Base-by-base conservation (phyloP, 2,888 invertebrate genomes). In the Melangyna quadrimaculata region DNA sequence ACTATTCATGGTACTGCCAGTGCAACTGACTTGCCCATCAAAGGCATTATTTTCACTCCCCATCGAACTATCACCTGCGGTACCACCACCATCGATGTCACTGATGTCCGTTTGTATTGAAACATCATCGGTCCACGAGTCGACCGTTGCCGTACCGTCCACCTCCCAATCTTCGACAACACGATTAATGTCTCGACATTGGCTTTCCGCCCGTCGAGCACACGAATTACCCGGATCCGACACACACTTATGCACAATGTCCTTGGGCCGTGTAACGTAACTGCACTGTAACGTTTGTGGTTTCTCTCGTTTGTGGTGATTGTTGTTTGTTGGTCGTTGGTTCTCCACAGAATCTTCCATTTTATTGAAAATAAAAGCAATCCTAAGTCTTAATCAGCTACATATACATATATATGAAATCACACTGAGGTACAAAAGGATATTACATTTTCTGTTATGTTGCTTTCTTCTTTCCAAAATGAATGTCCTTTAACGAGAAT, bases 161-260 rank as follows among this genome's bases (percentile, higher is more conserved):
- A 84, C 80, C 72, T 81, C 86, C 77, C 77, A 73, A 53, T 86
- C 77, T 57, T 69, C 32, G 27, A 24, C 59, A 12, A 14, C 53
- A 17, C 79, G 57, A 72, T 73, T 78, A 6, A 32, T 70, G 57
- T 79, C 79, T 40, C 70, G 57, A 27, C 74, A 35, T 72, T 75
- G 59, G 40, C 40, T 57, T 53, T 55, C 55, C 24, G 59, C 77
- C 14, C 17, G 45, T 43, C 43, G 75, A 63, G 69, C 27, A 72
- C 77, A 81, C 37, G 81, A 69, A 77, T 86, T 80, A 10, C 94
- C 94, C 78, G 95, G 95, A 91, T 95, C 95, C 89, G 95, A 95
- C 89, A 94, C 94, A 90, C 95, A 95, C 92, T 95, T 95, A 89
- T 95, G 95, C 88, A 95, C 94, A 89, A 94, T 92, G 92, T 95